phyloP scores from a whole-genome alignment of 23 tunicate genomes.

The Trididemnum clinides region DNA sequence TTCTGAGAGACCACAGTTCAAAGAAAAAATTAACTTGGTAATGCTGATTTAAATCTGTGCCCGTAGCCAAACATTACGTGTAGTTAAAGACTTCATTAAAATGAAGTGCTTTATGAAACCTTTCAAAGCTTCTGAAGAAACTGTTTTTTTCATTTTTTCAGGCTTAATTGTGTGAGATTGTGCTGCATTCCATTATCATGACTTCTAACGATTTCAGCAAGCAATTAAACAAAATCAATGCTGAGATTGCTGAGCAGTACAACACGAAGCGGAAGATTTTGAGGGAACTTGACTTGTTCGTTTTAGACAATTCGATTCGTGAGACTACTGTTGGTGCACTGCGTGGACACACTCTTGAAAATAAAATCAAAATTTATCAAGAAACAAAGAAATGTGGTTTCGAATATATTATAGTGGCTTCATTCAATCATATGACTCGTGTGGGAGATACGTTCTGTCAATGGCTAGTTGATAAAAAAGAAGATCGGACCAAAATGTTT shows the following conservation, averaged over 20 bases:
- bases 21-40: no score
- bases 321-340: conserved; percentile 37
- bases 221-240: neutral
- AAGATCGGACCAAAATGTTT: conserved; percentile 13
- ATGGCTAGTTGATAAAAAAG: conserved; percentile 16
- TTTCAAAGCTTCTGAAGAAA: no score
- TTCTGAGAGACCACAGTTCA: no score
- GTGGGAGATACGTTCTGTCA: conserved; percentile 39
- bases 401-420: neutral
- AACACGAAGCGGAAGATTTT: conserved; percentile 22
- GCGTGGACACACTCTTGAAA: conserved; percentile 43
- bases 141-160: no score
- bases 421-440: conserved; percentile 32
- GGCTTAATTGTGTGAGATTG: no score
- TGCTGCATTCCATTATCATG: no score
- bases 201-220: neutral
- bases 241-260: conserved; percentile 8
- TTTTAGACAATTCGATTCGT: conserved; percentile 35
- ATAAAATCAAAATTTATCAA: conserved; percentile 28
- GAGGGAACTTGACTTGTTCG: conserved; percentile 14
- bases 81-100: no score
- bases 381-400: conserved; percentile 42
- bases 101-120: no score
- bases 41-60: no score
- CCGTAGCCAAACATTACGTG: no score